Conservation (phyloP, 2,888 invertebrate species). For the Nycteola revayana region DNA sequence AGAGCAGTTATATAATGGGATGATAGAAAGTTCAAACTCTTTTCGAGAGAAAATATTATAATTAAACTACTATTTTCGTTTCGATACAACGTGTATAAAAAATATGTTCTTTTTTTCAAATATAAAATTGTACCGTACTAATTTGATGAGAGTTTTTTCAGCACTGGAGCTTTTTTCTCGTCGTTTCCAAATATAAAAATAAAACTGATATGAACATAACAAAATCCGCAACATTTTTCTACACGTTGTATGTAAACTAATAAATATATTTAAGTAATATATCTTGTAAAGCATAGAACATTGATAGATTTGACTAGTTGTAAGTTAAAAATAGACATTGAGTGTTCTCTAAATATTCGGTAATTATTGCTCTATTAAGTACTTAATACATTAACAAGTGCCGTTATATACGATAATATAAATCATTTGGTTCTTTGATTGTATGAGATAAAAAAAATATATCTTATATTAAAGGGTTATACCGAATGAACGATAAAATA, state of each 20-base stretch:
- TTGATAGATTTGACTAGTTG: slow-evolving; percentile 56
- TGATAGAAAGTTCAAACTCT: slow-evolving; percentile 26
- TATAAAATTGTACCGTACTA: too few species aligned
- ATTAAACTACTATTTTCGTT: slow-evolving; percentile 25
- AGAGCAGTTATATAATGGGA: slow-evolving; percentile 26
- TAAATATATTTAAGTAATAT: slow-evolving; percentile 40
- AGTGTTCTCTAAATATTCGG: slow-evolving; percentile 53
- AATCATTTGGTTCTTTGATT: slow-evolving; percentile 57
- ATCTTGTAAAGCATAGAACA: slow-evolving; percentile 48
- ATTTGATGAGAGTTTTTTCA: too few species aligned
- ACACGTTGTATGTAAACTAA: slow-evolving; percentile 29
- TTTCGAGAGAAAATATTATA: slow-evolving; percentile 29
- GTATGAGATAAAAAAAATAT: slow-evolving; percentile 29
- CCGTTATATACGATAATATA: slow-evolving; percentile 37
- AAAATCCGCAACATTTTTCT: too few species aligned
- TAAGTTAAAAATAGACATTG: slow-evolving; percentile 66
- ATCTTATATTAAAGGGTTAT: slow-evolving; percentile 27
- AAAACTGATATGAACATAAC: too few species aligned
- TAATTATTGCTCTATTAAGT: slow-evolving; percentile 73
- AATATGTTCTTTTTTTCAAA: neutral
- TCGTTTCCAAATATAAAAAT: too few species aligned
- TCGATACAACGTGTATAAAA: slow-evolving; percentile 28
- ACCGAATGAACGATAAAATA: too few species aligned
- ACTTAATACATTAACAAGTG: slow-evolving; percentile 67
- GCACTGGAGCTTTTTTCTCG: too few species aligned